Evolutionary conservation across 2,113 vertebrate species (phyloP), one percentile per base, ranked within the genome.

Genomic region (Orthonyx spaldingii): DNA sequence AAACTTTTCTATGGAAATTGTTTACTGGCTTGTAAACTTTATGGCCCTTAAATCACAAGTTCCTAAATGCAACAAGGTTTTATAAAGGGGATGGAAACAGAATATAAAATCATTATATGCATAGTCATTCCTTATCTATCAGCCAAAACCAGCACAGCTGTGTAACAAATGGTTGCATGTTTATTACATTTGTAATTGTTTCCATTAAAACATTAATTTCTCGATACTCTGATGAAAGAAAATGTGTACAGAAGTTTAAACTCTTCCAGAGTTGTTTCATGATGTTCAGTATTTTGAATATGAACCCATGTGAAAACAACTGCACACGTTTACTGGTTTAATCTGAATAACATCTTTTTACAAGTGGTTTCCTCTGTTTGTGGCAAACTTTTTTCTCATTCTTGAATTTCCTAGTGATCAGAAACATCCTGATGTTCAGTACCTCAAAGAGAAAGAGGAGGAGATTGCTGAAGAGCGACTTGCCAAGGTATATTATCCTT

Each of bases 391-490:
- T 78, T 78, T 70, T 30, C 15, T 78, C 42, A 17, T 95, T 79
- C 28, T 75, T 87, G 16, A 30, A 74, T 85, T 90, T 16, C 70
- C n/a, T 68, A 98, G 98, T 41, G 83, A 83, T 59, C 92, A 93
- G 86, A 97, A 92, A 82, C 59, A 82, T 52, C 81, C 75, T 46
- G 96, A 97, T 19, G 30, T 87, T 63, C 90, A 96, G 13, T 96
- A 94, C 11, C 79, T 98, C 71, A 96, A 65, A n/a, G 95, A 97
- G 75, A 97, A 97, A 64, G 98, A 98, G 44, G 97, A 97, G 60
- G 98, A 99, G 91, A 96, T 99, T 47, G 95, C 97, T 49, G 98
- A 98, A 72, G 98, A 99, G 87, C 97, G 97, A 94, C 93, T 95
- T 69, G 98, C 98, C 64, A 99, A 98, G 98, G 99, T 99, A 94